Percentiles rank a stretch among this genome's conserved stretches.
These are phyloP conservation scores for Miopithecus talapoin DNA, from an alignment of 2,797 vertebrate genomes.

Conservation along the genomic window DNA sequence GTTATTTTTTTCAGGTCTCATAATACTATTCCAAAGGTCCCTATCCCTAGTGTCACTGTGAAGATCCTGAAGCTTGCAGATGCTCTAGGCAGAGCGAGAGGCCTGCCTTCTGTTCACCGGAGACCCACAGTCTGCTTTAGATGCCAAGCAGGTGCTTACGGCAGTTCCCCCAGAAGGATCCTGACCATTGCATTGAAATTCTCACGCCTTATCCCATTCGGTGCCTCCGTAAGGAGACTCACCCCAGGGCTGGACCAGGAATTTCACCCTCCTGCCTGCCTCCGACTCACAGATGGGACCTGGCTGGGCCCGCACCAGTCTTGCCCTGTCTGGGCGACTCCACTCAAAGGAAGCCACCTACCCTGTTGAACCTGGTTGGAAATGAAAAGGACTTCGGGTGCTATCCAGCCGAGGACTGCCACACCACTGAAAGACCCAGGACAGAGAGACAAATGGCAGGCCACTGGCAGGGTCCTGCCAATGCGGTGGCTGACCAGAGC, in stretches of 20 bases:
- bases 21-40: rapidly evolving
- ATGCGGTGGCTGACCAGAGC: rapidly evolving
- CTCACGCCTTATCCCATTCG: not conserved
- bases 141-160: not conserved
- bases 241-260: rapidly evolving
- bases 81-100: not conserved
- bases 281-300: not conserved
- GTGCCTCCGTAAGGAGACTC: rapidly evolving
- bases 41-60: rapidly evolving
- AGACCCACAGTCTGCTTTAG: rapidly evolving
- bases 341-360: not conserved
- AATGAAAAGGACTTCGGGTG: not conserved
- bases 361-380: not conserved
- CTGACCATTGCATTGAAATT: rapidly evolving
- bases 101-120: rapidly evolving
- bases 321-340: not conserved
- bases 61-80: rapidly evolving
- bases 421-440: not conserved
- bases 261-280: rapidly evolving
- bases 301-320: not conserved
- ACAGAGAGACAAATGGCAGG: rapidly evolving
- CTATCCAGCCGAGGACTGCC: not conserved
- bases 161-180: rapidly evolving
- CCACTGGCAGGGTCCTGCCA: not conserved
- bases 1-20: not conserved